Percentiles rank a stretch among this genome's conserved stretches.
Evolutionary conservation across 2,888 invertebrate genomes (phyloP).

Genomic region (Camptogramma bilineatum): DNA sequence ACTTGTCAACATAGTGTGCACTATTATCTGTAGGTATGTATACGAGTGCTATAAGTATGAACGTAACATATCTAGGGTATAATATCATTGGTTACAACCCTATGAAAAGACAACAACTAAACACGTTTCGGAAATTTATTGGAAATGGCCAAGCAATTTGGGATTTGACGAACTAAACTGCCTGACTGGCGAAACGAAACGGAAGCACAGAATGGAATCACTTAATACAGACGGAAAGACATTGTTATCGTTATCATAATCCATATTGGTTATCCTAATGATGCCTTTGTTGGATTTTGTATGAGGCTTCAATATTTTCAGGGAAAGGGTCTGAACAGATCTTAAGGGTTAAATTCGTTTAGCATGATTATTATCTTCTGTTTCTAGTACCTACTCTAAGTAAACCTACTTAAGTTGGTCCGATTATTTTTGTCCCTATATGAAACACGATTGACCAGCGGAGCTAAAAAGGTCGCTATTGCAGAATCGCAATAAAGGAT

Average conservation of each 20-base stretch:
- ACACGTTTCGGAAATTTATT: constrained; percentile 5
- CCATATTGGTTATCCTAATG: constrained; percentile 25
- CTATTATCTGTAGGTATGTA: too few species aligned
- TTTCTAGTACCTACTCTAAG: too few species aligned
- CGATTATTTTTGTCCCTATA: too few species aligned
- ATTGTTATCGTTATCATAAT: constrained; percentile 26
- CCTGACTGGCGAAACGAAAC: constrained; percentile 14
- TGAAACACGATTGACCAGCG: too few species aligned
- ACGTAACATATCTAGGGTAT: too few species aligned
- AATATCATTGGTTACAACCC: too few species aligned
- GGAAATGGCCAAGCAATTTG: constrained; percentile 24
- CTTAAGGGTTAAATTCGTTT: not conserved
- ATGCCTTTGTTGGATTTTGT: constrained; percentile 16
- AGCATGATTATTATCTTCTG: not conserved
- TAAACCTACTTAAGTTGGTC: too few species aligned
- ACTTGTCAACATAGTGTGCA: too few species aligned
- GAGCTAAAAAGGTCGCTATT: too few species aligned
- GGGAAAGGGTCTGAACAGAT: not conserved
- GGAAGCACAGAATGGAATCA: constrained; percentile 20
- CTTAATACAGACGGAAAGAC: constrained; percentile 15
- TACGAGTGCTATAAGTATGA: too few species aligned
- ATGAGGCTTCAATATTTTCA: not conserved
- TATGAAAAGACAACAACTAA: not conserved
- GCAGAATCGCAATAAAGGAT: too few species aligned
- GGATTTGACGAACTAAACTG: constrained; percentile 10